A percentile compares a stretch with the other conserved stretches of the same genome.
These are phyloP conservation scores for Alentia gelatinosa DNA, from an alignment of 2,888 invertebrate genomes.

Conservation along the genomic window DNA sequence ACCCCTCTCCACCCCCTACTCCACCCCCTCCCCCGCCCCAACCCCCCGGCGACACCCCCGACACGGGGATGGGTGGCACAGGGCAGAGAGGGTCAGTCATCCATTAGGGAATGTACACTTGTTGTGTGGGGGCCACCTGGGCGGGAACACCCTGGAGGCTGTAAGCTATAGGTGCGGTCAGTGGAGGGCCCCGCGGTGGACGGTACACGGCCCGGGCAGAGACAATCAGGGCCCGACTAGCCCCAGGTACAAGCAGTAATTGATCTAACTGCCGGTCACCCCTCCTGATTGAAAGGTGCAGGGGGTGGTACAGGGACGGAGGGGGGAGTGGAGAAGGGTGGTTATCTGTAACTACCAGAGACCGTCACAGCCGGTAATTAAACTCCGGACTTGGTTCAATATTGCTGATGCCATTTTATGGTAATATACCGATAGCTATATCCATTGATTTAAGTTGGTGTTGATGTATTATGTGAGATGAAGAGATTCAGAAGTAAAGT, in stretches of 20 bases:
- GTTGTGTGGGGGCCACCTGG: conserved; percentile 14
- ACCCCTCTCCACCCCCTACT: background rate
- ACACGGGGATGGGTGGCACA: no score
- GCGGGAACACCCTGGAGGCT: background rate
- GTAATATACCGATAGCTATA: no score
- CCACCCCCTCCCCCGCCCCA: background rate
- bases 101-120: conserved; percentile 35
- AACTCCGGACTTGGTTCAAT: background rate
- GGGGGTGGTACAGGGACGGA: background rate
- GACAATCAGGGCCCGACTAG: background rate
- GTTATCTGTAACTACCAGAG: background rate
- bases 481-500: no score
- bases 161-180: conserved; percentile 1
- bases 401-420: no score
- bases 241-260: conserved; percentile 10
- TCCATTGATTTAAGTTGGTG: no score
- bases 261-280: background rate
- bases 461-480: no score
- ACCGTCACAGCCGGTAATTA: background rate
- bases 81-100: background rate
- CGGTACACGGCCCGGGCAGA: background rate
- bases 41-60: background rate
- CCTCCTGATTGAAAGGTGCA: conserved; percentile 12
- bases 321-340: background rate
- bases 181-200: background rate